phyloP scores from a whole-genome alignment of 2,888 invertebrate species.

The Phyto melanocephala region DNA sequence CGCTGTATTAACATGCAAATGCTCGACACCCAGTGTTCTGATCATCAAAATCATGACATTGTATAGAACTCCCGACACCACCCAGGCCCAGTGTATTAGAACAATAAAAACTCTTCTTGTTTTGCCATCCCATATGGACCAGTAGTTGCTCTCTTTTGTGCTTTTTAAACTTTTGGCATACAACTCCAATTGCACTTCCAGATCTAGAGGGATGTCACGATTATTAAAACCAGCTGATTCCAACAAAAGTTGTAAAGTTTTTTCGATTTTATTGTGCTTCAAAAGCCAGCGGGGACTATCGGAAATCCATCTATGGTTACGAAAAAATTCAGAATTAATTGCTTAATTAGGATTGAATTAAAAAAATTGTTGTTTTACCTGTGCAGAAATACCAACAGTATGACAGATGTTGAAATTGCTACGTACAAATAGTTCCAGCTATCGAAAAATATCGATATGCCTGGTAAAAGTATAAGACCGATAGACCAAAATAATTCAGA shows the following conservation, averaged over 20 bases:
- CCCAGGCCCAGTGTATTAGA: conserved; percentile 76
- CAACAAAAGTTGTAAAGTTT: conserved; percentile 73
- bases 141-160: conserved; percentile 68
- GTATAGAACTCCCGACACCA: conserved; percentile 74
- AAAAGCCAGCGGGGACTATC: conserved; percentile 79
- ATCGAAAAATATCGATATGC: conserved; percentile 77
- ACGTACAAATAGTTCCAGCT: conserved; percentile 79
- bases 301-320: conserved; percentile 74
- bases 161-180: conserved; percentile 69
- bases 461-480: conserved; percentile 78
- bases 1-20: conserved; percentile 77
- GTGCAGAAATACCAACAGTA: conserved; percentile 76
- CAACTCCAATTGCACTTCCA: conserved; percentile 73
- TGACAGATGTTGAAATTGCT: conserved; percentile 77
- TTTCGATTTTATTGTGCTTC: conserved; percentile 73
- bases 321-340: not conserved
- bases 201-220: conserved; percentile 75
- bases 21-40: conserved; percentile 76
- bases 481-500: conserved; percentile 79
- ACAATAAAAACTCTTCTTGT: conserved; percentile 71
- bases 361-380: conserved; percentile 64
- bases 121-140: conserved; percentile 77
- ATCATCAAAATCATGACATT: conserved; percentile 78
- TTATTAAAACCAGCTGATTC: conserved; percentile 77
- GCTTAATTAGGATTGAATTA: not conserved